Base-by-base conservation (phyloP, 2,797 vertebrate species). In the Gambusia yucatana region DNA sequence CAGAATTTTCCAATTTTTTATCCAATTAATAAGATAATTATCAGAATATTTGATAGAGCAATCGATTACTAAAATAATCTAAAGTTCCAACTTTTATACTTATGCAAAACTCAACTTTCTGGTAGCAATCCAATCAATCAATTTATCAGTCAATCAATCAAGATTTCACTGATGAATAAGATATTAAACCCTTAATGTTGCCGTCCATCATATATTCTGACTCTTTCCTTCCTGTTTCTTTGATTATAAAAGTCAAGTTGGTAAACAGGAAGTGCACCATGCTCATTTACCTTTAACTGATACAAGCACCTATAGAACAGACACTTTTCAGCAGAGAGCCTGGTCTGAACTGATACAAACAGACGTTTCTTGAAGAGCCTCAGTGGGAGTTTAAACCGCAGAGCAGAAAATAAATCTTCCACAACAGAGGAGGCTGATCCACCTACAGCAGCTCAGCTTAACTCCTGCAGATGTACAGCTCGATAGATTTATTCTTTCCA, bases 321-420 rank as follows among this genome's bases (percentile, higher is more conserved):
- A n/a, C 5, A 4, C 25, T 69, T 43, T n/a, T 14, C 22, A 43
- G 6, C 9, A 43, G 72, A 73, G 33, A 73, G 4, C 1, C 20
- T 52, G 30, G 20, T 33, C 30, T 52, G 41, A 79, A 73, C 46
- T 16, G 52, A 63, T 16, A 20, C 36, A 59, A 59, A 61, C 4
- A 73, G 50, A 73, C 33, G 36, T 43, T 65, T 48, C 47, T 52
- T 39, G 16, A 73, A 20, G 57, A 52, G 5, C 20, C 13, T 63
- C 8, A 28, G 55, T 65, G 71, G 46, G 77, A 10, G 43, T 36
- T 57, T 36, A 57, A 30, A 70, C 67, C 13, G 20, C 47, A 52
- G 72, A 47, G 44, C 71, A 10, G 47, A 79, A 78, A 79, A 79
- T 79, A 79, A 39, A 63, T 61, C 55, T 65, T 11, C 77, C 41